A percentile compares a stretch with the other conserved stretches of the same genome.
Conservation (phyloP, 1,140 invertebrate genomes). For the Bombus picipes region DNA sequence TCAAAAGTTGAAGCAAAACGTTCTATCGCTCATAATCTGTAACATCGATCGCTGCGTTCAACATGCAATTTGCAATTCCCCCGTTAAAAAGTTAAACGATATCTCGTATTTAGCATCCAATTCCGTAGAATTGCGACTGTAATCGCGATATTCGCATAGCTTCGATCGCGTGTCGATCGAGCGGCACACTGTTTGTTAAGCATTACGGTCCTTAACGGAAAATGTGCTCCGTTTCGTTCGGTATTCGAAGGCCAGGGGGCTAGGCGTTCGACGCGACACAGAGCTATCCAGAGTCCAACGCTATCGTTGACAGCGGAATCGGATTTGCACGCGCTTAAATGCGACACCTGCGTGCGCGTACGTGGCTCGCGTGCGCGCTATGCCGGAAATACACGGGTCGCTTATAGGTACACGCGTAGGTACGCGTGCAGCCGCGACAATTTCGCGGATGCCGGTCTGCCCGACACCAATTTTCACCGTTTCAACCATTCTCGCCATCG, state of each 20-base stretch:
- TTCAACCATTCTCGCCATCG: neutral
- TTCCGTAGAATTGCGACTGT: no score
- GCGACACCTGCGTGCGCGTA: slow-evolving; percentile 35
- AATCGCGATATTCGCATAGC: no score
- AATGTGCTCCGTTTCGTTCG: neutral
- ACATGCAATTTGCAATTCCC: no score
- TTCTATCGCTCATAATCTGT: no score
- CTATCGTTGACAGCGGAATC: slow-evolving; percentile 18
- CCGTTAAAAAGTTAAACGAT: no score
- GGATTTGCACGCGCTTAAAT: slow-evolving; percentile 42
- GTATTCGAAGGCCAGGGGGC: neutral
- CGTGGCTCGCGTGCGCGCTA: slow-evolving; percentile 25
- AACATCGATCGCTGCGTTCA: no score
- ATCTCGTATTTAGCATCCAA: no score
- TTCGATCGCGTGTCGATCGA: neutral
- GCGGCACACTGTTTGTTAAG: neutral
- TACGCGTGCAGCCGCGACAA: slow-evolving; percentile 13
- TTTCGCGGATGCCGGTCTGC: neutral
- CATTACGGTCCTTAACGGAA: neutral
- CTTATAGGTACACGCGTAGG: neutral
- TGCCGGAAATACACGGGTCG: neutral
- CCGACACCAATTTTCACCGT: slow-evolving; percentile 2
- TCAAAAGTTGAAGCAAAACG: no score
- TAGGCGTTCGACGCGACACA: neutral
- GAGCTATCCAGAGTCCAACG: no score